These are phyloP conservation scores for Geodia barretti DNA, from an alignment of 37 sponge, comb jelly and placozoan species.

Conservation along the genomic window DNA sequence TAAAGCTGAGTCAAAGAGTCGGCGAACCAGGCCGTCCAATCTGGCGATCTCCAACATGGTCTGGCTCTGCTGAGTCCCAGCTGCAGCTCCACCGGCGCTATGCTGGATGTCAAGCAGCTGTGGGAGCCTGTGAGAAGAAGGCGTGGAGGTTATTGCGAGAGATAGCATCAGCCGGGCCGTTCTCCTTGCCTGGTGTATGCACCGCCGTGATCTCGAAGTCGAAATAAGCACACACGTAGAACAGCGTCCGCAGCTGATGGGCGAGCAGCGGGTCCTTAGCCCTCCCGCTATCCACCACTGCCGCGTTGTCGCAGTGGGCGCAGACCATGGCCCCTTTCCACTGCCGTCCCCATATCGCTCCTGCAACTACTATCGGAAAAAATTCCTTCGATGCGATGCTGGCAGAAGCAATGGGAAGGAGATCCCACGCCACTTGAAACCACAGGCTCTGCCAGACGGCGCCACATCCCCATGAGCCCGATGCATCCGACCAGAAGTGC, in stretches of 20 bases:
- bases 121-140: constrained; percentile 4
- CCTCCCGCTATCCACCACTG: constrained; percentile 28
- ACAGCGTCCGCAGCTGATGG: constrained; percentile 45
- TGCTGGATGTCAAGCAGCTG: neutral
- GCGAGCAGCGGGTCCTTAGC: constrained; percentile 34
- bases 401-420: neutral
- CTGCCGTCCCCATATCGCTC: constrained; percentile 41
- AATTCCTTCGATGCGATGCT: constrained; percentile 60
- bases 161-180: constrained; percentile 52
- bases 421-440: constrained; percentile 40
- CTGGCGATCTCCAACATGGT: constrained; percentile 35
- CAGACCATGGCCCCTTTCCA: constrained; percentile 31
- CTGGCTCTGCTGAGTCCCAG: neutral
- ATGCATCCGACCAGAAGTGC: too few relatives aligned
- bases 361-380: constrained; percentile 38
- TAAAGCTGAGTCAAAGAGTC: constrained; percentile 20
- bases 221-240: constrained; percentile 24
- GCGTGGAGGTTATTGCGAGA: constrained; percentile 4
- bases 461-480: constrained; percentile 48
- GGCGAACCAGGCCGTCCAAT: constrained; percentile 21
- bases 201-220: constrained; percentile 3
- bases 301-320: constrained; percentile 39
- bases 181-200: constrained; percentile 34
- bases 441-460: constrained; percentile 20
- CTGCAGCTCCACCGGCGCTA: neutral